phyloP scores from a whole-genome alignment of 2,888 invertebrate genomes.

The Hipparchia sbordonii region DNA sequence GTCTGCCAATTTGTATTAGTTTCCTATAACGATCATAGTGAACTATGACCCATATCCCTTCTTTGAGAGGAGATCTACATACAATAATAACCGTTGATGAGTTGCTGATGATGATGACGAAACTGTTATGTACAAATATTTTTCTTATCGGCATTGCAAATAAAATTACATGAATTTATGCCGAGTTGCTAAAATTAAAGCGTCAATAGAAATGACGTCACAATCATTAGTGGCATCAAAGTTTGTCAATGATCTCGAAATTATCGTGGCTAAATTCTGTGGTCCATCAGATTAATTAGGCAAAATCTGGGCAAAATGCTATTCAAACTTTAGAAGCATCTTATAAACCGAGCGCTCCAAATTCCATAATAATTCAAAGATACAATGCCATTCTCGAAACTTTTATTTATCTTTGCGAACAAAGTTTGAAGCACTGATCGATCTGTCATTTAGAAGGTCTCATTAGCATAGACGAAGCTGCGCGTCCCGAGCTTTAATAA shows the following conservation, averaged over 20 bases:
- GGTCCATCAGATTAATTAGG: background rate
- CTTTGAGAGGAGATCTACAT: no score
- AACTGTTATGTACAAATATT: no score
- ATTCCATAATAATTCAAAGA: no score
- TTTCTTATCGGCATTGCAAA: no score
- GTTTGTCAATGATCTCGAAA: background rate
- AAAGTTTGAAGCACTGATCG: conserved; percentile 17
- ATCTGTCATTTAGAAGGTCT: conserved; percentile 42
- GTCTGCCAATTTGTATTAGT: no score
- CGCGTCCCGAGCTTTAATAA: conserved; percentile 52
- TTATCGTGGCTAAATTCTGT: background rate
- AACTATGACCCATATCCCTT: no score
- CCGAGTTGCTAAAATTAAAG: no score
- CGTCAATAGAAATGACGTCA: background rate
- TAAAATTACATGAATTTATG: no score
- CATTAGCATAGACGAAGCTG: conserved; percentile 47
- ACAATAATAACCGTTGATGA: no score
- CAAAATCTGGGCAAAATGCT: conserved; percentile 3
- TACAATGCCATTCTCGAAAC: background rate
- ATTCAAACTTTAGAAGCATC: background rate
- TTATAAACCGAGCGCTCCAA: background rate
- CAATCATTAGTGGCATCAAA: background rate
- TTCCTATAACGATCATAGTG: no score
- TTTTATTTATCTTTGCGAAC: background rate
- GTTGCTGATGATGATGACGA: no score